These are phyloP conservation scores for Stegodyphus dumicola DNA, from an alignment of 1,140 invertebrate species.

Conservation along the genomic window DNA sequence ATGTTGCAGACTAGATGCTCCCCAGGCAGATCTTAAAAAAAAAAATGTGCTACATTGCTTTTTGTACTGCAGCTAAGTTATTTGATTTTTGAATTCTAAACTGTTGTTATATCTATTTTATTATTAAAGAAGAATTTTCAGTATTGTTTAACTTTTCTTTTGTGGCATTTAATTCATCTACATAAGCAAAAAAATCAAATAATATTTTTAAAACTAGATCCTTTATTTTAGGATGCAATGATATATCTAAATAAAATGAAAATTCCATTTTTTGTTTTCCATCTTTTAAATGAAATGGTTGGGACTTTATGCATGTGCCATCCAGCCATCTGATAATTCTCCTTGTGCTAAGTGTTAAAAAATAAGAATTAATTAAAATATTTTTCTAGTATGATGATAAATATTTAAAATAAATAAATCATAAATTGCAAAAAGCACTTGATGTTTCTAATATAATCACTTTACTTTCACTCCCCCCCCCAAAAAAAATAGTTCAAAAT, in stretches of 20 bases:
- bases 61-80: too few relatives aligned
- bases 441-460: too few relatives aligned
- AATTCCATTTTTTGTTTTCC: conserved; percentile 21
- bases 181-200: conserved; percentile 13
- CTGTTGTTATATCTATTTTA: too few relatives aligned
- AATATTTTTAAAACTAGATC: conserved; percentile 6
- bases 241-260: conserved; percentile 29
- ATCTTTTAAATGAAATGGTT: conserved; percentile 7
- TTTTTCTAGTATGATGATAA: too few relatives aligned
- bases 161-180: conserved; percentile 6
- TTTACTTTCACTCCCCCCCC: too few relatives aligned
- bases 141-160: background rate
- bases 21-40: too few relatives aligned
- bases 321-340: conserved; percentile 37
- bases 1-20: too few relatives aligned
- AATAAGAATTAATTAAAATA: background rate
- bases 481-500: too few relatives aligned
- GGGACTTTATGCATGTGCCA: conserved; percentile 26
- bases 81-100: too few relatives aligned
- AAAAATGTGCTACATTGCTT: too few relatives aligned
- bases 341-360: conserved; percentile 3
- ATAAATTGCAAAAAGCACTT: too few relatives aligned
- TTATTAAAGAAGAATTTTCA: too few relatives aligned
- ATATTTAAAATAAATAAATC: background rate
- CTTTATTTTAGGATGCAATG: conserved; percentile 33